Evolutionary conservation across 2,888 invertebrate species (phyloP).

Genomic region (Abrostola tripartita): DNA sequence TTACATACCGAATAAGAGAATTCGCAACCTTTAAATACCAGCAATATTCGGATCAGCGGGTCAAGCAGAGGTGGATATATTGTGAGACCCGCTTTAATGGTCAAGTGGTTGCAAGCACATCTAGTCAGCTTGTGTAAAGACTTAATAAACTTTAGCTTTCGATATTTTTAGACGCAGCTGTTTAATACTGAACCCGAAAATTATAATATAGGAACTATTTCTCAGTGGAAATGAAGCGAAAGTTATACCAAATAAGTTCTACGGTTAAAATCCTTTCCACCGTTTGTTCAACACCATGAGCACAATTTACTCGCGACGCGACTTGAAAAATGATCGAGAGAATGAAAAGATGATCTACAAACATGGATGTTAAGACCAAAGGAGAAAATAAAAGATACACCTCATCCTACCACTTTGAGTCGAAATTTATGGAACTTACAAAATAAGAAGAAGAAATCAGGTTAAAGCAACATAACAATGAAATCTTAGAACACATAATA

Average conservation of each 20-base stretch:
- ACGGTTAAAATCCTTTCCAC: slow-evolving; percentile 26
- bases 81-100: background rate
- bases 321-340: background rate
- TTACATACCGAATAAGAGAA: slow-evolving; percentile 7
- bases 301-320: too few relatives aligned
- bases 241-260: slow-evolving; percentile 7
- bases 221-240: background rate
- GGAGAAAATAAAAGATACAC: too few relatives aligned
- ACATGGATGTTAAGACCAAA: too few relatives aligned
- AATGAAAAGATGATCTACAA: too few relatives aligned
- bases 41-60: slow-evolving; percentile 21
- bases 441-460: slow-evolving; percentile 7
- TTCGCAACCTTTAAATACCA: slow-evolving; percentile 15
- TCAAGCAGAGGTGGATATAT: slow-evolving; percentile 10
- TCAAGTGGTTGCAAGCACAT: background rate
- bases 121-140: background rate
- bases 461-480: slow-evolving; percentile 24
- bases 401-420: too few relatives aligned
- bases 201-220: too few relatives aligned
- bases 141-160: too few relatives aligned
- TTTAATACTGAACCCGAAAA: too few relatives aligned
- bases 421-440: too few relatives aligned
- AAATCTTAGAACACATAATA: slow-evolving; percentile 40
- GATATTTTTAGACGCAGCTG: too few relatives aligned
- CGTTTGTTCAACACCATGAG: slow-evolving; percentile 20